Percentiles rank a stretch among this genome's conserved stretches.
phyloP scores from a whole-genome alignment of 37 sponge, comb jelly and placozoan genomes.

The Ianthella basta region DNA sequence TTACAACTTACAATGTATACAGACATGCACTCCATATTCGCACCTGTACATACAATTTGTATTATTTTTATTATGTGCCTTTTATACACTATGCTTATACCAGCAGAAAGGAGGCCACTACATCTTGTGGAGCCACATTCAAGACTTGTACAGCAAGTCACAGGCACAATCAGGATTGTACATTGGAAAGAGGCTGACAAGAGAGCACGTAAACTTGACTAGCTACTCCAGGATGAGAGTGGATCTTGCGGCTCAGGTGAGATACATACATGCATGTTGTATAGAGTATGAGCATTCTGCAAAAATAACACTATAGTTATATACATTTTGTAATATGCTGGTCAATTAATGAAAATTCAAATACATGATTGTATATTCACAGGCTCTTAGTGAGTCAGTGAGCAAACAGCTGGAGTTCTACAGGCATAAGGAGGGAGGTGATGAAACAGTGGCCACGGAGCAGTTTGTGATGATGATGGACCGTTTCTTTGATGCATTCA shows the following conservation, averaged over 20 bases:
- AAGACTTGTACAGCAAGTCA: background rate
- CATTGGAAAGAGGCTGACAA: constrained; percentile 21
- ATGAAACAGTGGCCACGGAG: constrained; percentile 3
- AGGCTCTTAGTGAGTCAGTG: constrained; percentile 21
- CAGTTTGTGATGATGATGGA: constrained; percentile 12
- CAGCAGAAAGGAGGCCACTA: background rate
- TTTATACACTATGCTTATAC: too few species aligned
- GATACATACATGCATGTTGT: background rate
- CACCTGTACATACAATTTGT: too few species aligned
- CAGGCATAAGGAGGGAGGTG: background rate
- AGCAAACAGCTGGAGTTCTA: background rate
- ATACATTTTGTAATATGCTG: too few species aligned
- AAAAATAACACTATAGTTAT: too few species aligned
- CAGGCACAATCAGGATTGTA: constrained; percentile 1
- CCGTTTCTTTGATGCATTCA: constrained; percentile 13
- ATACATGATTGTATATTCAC: background rate
- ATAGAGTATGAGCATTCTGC: background rate
- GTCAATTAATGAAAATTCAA: background rate
- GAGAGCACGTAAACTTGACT: background rate
- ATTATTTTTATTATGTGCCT: too few species aligned
- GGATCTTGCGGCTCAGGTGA: background rate
- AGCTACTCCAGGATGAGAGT: constrained; percentile 17
- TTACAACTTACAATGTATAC: too few species aligned
- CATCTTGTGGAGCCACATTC: background rate
- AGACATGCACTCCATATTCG: too few species aligned